Percentiles rank a stretch among this genome's conserved stretches.
phyloP scores from a whole-genome alignment of 2,797 vertebrate species.

The Enteromius paludinosus region DNA sequence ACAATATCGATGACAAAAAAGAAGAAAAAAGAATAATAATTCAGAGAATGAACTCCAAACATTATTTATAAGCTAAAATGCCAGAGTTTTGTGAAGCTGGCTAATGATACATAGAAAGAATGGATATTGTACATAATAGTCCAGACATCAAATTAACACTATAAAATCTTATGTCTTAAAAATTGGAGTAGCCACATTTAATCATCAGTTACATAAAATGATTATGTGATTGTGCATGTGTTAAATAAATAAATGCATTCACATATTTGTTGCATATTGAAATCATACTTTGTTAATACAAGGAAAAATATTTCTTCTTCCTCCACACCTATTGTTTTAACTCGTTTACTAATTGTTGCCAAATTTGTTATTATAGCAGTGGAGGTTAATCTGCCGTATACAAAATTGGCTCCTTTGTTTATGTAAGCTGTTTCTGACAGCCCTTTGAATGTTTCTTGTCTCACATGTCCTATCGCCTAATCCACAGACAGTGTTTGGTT shows the following conservation, averaged over 20 bases:
- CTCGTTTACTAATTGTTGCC: background rate
- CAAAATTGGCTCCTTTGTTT: background rate
- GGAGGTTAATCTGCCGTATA: background rate
- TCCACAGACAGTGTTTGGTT: background rate
- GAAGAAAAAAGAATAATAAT: background rate
- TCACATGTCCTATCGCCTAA: background rate
- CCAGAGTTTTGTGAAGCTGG: background rate
- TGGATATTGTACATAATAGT: background rate
- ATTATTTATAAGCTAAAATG: background rate
- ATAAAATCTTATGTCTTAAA: too few species aligned
- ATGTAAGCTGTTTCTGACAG: background rate
- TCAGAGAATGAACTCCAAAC: background rate
- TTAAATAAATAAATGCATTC: too few species aligned
- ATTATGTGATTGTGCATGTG: too few species aligned
- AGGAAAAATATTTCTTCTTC: too few species aligned
- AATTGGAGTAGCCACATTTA: too few species aligned
- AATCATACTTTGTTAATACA: too few species aligned
- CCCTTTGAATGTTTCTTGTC: background rate
- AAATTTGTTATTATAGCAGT: background rate
- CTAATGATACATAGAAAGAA: background rate
- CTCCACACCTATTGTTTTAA: too few species aligned
- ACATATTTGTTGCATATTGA: too few species aligned
- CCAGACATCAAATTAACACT: background rate
- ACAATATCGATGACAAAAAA: background rate
- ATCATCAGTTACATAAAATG: too few species aligned